A percentile compares a stretch with the other conserved stretches of the same genome.
Evolutionary conservation across 2,797 vertebrate genomes (phyloP).

Genomic region (Sebastes dallii): DNA sequence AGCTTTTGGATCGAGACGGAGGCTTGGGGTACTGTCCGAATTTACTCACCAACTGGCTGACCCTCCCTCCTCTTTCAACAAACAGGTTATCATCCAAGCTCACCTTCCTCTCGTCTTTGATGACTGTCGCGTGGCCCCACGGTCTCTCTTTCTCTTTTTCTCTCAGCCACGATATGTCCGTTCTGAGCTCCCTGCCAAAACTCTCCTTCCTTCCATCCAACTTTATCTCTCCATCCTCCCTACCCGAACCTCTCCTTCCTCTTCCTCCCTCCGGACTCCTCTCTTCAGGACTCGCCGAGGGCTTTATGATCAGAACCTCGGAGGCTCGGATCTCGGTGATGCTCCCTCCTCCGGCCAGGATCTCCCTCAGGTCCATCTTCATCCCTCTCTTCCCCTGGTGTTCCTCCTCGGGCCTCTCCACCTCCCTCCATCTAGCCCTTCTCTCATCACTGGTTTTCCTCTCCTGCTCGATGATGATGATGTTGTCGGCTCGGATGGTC

Average conservation of each 20-base stretch:
- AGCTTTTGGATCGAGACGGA: constrained; percentile 81
- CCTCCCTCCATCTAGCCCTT: constrained; percentile 51
- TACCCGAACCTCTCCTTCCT: constrained; percentile 15
- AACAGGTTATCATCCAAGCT: constrained; percentile 57
- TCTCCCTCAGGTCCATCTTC: constrained; percentile 82
- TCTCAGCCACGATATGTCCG: constrained; percentile 61
- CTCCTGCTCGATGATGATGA: constrained; percentile 85
- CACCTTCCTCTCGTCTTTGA: constrained; percentile 62
- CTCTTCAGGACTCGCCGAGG: constrained; percentile 53
- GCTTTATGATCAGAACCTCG: constrained; percentile 83
- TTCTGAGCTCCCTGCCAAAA: constrained; percentile 46
- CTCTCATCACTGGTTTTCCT: constrained; percentile 60
- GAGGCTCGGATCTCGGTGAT: constrained; percentile 83
- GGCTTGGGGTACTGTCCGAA: constrained; percentile 81
- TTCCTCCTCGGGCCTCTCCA: constrained; percentile 61
- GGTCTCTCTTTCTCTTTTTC: constrained; percentile 70
- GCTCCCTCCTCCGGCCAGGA: constrained; percentile 77
- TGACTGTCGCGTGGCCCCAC: constrained; percentile 58
- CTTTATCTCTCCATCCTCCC: constrained; percentile 60
- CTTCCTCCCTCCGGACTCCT: constrained; percentile 18
- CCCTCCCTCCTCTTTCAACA: constrained; percentile 75
- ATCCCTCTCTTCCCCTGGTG: constrained; percentile 69
- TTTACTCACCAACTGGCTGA: constrained; percentile 85
- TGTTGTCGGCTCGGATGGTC: constrained; percentile 83
- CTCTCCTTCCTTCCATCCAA: constrained; percentile 49